Percentiles rank a stretch among this genome's conserved stretches.
phyloP scores from a whole-genome alignment of 2,113 vertebrate species.

The Petrocephalus microphthalmus region DNA sequence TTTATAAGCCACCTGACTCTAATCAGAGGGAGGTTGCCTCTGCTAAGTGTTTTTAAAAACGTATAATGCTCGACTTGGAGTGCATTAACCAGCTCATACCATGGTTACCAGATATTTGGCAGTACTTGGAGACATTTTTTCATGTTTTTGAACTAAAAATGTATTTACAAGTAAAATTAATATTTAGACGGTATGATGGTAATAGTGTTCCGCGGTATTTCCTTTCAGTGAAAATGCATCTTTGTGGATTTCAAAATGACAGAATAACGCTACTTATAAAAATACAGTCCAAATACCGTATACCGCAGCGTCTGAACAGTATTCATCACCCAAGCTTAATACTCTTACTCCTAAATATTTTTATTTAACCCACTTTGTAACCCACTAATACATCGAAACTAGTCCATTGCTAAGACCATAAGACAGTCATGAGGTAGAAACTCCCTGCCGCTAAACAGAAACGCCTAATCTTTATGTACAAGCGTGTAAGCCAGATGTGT shows the following conservation, averaged over 20 bases:
- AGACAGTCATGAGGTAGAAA: background rate
- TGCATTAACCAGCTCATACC: background rate
- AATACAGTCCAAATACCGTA: background rate
- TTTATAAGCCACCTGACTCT: background rate
- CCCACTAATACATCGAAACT: background rate
- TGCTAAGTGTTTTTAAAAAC: background rate
- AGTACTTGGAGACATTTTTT: background rate
- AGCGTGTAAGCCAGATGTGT: background rate
- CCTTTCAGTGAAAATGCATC: background rate
- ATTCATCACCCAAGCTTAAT: background rate
- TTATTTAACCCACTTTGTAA: background rate
- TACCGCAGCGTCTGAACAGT: background rate
- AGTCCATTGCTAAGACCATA: background rate
- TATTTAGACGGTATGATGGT: background rate
- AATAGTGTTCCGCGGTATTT: background rate
- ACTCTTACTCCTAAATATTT: background rate
- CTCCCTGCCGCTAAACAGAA: background rate
- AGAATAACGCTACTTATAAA: background rate
- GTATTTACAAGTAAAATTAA: background rate
- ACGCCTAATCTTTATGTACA: background rate
- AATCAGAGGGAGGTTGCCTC: background rate
- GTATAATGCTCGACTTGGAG: background rate
- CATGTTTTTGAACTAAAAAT: background rate
- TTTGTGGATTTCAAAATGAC: background rate
- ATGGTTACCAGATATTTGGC: background rate